Base-by-base conservation (phyloP, 1,140 invertebrate species). In the Drosophila jambulina region DNA sequence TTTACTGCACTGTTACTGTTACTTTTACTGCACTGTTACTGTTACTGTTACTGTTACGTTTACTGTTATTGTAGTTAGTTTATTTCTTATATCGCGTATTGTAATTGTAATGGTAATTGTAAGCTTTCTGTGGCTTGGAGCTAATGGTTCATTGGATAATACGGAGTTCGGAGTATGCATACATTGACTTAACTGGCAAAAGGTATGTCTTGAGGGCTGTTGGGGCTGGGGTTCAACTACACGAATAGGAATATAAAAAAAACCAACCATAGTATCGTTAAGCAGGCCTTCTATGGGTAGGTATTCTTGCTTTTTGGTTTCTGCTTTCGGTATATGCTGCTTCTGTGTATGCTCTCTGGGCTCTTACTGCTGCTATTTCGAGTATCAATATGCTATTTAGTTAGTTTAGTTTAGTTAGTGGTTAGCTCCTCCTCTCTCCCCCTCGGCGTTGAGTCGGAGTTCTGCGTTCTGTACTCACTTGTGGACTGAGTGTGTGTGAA, bases 61-160 rank as follows among this genome's bases (percentile, higher is more conserved):
- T 54, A 53, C 25, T 67, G 51, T 63, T 63, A 53, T 48, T 54
- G 60, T 75, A 48, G 54, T 77, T 77, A 72, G 69, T 72, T 72
- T 72, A 72, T 71, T 72, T 72, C 67, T 72, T 72, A 72, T 72
- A 72, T 72, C 69, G 69, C 67, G 54, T 72, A 72, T 77, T 76
- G 72, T 67, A 67, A 67, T 76, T 77, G 72, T 82, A 45, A 64
- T 62, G 78, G 69, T 70, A 83, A 88, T 80, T 76, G 75, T 88
- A 88, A 87, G 80, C 80, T 75, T 78, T 86, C 65, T 88, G 80
- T 83, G 80, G 84, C 84, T 87, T 87, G 84, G 84, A 87, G 84
- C 84, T 87, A 87, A 88, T 84, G 72, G 79, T 80, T 88, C 68
- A 88, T 87, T 87, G 80, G 82, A 82, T 85, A 85, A 81, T 78